Conservation (phyloP, 2,113 vertebrate species). For the Potamarius usumacintae region DNA sequence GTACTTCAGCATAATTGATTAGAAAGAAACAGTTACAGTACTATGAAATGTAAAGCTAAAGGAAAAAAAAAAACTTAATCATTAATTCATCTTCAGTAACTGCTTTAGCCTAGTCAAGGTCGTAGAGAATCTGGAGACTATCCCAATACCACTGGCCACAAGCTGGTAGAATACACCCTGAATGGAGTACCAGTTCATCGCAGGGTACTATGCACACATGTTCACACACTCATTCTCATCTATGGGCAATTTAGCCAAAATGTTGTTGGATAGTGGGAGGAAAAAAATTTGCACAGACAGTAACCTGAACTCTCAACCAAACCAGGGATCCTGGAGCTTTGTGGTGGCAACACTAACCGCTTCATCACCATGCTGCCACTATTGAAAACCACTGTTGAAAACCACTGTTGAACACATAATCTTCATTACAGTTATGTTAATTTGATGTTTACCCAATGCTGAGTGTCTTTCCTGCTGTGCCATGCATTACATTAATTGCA, state of each 20-base stretch:
- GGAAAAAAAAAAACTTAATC: background rate
- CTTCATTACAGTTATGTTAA: background rate
- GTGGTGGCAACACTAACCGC: too few relatives aligned
- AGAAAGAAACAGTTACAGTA: background rate
- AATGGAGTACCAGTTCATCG: background rate
- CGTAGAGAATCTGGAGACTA: background rate
- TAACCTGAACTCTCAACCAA: too few relatives aligned
- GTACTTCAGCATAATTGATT: background rate
- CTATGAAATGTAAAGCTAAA: background rate
- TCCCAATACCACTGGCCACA: background rate
- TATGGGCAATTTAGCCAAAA: background rate
- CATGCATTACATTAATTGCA: too few relatives aligned
- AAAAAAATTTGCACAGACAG: background rate
- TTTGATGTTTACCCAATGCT: too few relatives aligned
- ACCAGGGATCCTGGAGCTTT: background rate
- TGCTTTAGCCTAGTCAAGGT: background rate
- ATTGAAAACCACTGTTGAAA: too few relatives aligned
- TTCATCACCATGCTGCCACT: too few relatives aligned
- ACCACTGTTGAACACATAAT: too few relatives aligned
- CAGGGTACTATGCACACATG: background rate
- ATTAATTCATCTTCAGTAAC: background rate
- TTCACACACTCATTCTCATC: background rate
- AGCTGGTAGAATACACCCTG: background rate
- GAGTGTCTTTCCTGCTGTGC: background rate
- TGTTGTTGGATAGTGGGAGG: background rate